Conservation (phyloP, 2,888 invertebrate species). For the Himalopsyche japonica region DNA sequence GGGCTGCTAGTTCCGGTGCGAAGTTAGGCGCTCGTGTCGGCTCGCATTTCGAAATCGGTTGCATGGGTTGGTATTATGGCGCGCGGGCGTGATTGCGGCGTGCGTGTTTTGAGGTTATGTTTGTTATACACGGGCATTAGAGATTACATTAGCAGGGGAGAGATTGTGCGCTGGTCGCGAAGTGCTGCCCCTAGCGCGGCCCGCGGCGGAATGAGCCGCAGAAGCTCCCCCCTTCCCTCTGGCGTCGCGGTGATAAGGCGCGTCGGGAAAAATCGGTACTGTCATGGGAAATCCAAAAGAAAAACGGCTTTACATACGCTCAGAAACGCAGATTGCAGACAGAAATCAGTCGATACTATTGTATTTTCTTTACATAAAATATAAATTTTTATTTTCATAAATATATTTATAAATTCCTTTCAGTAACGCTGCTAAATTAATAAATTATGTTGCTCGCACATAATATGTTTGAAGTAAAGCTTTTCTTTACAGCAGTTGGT, state of each 20-base stretch:
- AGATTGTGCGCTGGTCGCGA: slow-evolving; percentile 46
- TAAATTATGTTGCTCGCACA: too few relatives aligned
- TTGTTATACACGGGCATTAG: slow-evolving; percentile 5
- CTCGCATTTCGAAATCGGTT: slow-evolving; percentile 2
- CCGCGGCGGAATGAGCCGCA: slow-evolving; percentile 47
- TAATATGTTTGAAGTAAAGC: too few relatives aligned
- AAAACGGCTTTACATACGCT: background rate
- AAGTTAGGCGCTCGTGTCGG: background rate
- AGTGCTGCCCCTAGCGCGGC: slow-evolving; percentile 49
- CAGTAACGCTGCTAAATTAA: too few relatives aligned
- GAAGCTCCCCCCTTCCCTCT: slow-evolving; percentile 46
- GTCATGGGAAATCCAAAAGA: background rate
- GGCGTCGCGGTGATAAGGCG: slow-evolving; percentile 42
- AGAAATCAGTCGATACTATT: background rate
- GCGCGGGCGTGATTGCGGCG: slow-evolving; percentile 11
- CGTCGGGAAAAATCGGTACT: slow-evolving; percentile 16
- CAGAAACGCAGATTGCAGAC: background rate
- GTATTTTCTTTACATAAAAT: background rate
- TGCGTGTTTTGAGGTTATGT: slow-evolving; percentile 26
- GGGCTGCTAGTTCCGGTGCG: background rate
- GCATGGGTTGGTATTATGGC: background rate
- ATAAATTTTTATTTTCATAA: too few relatives aligned
- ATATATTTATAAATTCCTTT: too few relatives aligned
- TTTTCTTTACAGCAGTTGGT: too few relatives aligned
- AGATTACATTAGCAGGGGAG: slow-evolving; percentile 42